A percentile compares a stretch with the other conserved stretches of the same genome.
phyloP scores from a whole-genome alignment of 2,797 vertebrate species.

The Psittacula echo region DNA sequence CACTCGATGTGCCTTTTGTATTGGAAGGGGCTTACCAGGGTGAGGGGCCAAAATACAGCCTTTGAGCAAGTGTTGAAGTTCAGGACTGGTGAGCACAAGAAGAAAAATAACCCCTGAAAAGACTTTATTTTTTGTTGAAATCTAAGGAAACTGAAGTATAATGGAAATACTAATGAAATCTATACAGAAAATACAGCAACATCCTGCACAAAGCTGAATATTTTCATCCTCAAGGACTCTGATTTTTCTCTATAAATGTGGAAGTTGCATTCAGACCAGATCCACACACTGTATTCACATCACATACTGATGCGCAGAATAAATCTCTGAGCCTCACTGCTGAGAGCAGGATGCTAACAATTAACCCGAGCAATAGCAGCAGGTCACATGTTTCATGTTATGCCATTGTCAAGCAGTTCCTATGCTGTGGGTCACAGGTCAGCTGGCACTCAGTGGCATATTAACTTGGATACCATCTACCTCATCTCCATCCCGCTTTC shows the following conservation, averaged over 20 bases:
- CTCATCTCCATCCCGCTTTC: background rate
- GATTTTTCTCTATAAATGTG: background rate
- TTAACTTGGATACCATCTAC: background rate
- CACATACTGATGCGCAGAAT: rapidly evolving
- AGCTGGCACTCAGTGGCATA: background rate
- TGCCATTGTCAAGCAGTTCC: background rate
- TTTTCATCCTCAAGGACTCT: background rate
- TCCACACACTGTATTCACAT: background rate
- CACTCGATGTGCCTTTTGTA: rapidly evolving
- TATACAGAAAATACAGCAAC: background rate
- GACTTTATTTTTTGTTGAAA: background rate
- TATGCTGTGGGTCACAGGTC: background rate
- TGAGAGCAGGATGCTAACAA: background rate
- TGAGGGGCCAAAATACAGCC: background rate
- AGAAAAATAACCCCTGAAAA: background rate
- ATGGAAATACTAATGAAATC: background rate
- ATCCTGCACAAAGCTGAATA: background rate
- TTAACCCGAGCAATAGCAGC: background rate
- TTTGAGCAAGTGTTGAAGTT: background rate
- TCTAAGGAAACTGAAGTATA: background rate
- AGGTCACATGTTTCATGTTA: background rate
- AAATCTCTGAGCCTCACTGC: background rate
- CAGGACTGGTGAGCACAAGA: background rate
- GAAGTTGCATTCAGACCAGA: rapidly evolving
- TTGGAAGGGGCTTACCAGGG: background rate